These are phyloP conservation scores for Acleris sparsana DNA, from an alignment of 2,888 invertebrate genomes.

Conservation along the genomic window DNA sequence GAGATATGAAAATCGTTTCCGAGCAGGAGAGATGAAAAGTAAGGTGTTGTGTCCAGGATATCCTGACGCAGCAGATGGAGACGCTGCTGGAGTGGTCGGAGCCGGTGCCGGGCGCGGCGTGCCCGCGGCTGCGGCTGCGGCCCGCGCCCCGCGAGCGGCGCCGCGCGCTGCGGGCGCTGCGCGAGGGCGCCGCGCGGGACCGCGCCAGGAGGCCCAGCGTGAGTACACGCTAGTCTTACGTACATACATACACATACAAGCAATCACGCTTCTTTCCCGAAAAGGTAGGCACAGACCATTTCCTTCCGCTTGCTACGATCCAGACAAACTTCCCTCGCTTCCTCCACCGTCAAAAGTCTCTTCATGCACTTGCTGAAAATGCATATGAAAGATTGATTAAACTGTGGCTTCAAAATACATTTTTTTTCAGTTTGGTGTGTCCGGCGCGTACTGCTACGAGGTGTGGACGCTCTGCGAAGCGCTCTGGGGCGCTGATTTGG, in stretches of 20 bases:
- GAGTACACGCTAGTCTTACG: too few species aligned
- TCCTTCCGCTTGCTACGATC: too few species aligned
- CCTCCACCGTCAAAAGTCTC: too few species aligned
- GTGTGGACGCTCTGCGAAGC: constrained; percentile 91
- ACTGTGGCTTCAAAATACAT: neutral
- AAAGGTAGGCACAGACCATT: too few species aligned
- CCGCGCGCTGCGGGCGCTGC: constrained; percentile 82
- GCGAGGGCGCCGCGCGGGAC: constrained; percentile 48
- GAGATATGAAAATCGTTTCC: too few species aligned
- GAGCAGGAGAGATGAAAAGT: too few species aligned
- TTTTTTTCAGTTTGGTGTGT: constrained; percentile 61
- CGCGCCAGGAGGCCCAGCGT: constrained; percentile 33
- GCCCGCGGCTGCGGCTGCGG: constrained; percentile 59
- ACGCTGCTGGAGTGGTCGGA: constrained; percentile 85
- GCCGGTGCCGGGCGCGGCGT: constrained; percentile 57
- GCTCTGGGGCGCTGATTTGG: constrained; percentile 91
- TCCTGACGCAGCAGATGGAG: constrained; percentile 85
- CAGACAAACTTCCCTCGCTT: too few species aligned
- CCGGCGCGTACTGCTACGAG: constrained; percentile 75
- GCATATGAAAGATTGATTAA: too few species aligned
- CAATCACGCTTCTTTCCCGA: too few species aligned
- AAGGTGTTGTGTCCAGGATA: constrained; percentile 60
- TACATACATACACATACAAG: too few species aligned
- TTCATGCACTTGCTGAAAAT: too few species aligned
- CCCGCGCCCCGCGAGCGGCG: constrained; percentile 57